phyloP scores from a whole-genome alignment of 1,140 invertebrate genomes.

The Zaprionus tsacasi region DNA sequence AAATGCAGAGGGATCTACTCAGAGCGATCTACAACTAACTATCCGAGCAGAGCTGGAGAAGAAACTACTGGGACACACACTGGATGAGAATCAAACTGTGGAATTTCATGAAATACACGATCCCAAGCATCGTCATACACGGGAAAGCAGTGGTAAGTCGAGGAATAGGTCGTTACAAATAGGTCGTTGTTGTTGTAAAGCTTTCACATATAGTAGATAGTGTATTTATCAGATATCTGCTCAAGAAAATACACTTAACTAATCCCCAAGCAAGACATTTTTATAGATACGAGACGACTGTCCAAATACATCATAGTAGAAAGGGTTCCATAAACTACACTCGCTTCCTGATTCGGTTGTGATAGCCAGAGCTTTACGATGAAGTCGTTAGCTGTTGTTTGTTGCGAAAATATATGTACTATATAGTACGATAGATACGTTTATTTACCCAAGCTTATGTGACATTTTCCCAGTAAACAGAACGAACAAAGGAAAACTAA shows the following conservation, averaged over 20 bases:
- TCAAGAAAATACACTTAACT: neutral
- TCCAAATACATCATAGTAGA: neutral
- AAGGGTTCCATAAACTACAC: neutral
- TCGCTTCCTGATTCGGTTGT: neutral
- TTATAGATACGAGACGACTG: neutral
- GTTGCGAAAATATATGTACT: neutral
- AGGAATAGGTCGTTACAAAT: no score
- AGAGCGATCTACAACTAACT: slow-evolving; percentile 49
- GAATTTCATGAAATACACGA: slow-evolving; percentile 87
- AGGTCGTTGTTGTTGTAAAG: neutral
- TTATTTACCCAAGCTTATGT: slow-evolving; percentile 18
- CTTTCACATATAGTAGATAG: no score
- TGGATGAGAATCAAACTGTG: neutral
- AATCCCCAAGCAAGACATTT: neutral
- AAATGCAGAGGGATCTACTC: slow-evolving; percentile 23
- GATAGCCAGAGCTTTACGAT: no score
- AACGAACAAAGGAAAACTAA: slow-evolving; percentile 22
- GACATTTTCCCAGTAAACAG: slow-evolving; percentile 14
- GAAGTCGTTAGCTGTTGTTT: neutral
- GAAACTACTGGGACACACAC: slow-evolving; percentile 10
- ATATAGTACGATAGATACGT: neutral
- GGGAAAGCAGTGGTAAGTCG: slow-evolving; percentile 69
- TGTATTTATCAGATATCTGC: neutral
- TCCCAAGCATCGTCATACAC: slow-evolving; percentile 85
- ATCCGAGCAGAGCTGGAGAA: slow-evolving; percentile 13